A percentile compares a stretch with the other conserved stretches of the same genome.
Evolutionary conservation across 2,888 invertebrate genomes (phyloP).

Genomic region (Drosophila nr. medialis): DNA sequence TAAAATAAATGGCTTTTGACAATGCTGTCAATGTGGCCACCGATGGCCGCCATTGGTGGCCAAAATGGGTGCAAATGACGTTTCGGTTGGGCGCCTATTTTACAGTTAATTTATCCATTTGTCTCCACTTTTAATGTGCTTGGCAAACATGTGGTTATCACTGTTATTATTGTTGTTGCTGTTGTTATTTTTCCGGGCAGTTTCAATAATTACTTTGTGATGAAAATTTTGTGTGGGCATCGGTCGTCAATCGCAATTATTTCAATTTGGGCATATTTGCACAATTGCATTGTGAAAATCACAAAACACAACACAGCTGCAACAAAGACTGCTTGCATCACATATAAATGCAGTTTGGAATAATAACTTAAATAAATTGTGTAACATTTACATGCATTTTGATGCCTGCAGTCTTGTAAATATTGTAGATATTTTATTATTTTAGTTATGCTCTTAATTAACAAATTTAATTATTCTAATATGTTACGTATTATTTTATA

Average conservation of each 20-base stretch:
- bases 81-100: constrained; percentile 58
- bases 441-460: neutral
- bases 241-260: constrained; percentile 68
- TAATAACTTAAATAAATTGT: constrained; percentile 24
- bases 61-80: constrained; percentile 53
- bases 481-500: neutral
- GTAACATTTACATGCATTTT: constrained; percentile 17
- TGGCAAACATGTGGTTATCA: constrained; percentile 23
- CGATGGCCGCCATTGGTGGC: constrained; percentile 23
- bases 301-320: constrained; percentile 21
- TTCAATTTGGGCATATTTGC: constrained; percentile 36
- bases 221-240: constrained; percentile 45
- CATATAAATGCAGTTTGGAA: constrained; percentile 16
- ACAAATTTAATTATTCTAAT: neutral
- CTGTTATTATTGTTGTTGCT: constrained; percentile 1
- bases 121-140: constrained; percentile 23
- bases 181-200: constrained; percentile 22
- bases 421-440: constrained; percentile 7
- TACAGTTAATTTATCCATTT: constrained; percentile 68
- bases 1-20: constrained; percentile 73
- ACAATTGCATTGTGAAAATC: constrained; percentile 66
- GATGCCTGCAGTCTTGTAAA: constrained; percentile 11
- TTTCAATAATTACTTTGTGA: constrained; percentile 73
- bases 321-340: neutral
- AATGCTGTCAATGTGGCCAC: constrained; percentile 58